These are phyloP conservation scores for Drosophila asahinai DNA, from an alignment of 1,140 invertebrate genomes.

Conservation along the genomic window DNA sequence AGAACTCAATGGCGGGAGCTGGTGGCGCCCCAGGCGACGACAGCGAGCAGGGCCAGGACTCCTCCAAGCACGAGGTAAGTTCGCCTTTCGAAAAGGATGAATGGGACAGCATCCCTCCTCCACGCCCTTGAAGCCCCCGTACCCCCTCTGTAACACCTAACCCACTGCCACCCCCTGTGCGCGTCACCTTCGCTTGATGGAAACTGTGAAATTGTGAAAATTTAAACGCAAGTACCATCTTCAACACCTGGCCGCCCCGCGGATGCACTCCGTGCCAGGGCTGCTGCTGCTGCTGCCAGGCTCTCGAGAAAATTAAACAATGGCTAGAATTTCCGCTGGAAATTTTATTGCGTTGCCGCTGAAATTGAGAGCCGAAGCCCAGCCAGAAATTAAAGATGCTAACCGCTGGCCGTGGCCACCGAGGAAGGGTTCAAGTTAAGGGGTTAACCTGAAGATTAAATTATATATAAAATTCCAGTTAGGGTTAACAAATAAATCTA, in stretches of 20 bases:
- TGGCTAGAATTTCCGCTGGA: conserved; percentile 29
- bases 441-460: no score
- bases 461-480: no score
- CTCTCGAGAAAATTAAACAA: conserved; percentile 47
- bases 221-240: conserved; percentile 50
- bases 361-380: conserved; percentile 18
- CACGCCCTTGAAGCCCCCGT: not conserved
- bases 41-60: conserved; percentile 72
- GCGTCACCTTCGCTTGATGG: not conserved
- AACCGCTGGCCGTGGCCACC: not conserved
- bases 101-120: conserved; percentile 2
- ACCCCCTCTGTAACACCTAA: not conserved
- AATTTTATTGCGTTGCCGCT: conserved; percentile 49
- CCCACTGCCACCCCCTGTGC: no score
- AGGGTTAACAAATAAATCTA: no score
- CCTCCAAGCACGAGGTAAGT: conserved; percentile 71
- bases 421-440: not conserved
- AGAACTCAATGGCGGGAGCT: conserved; percentile 44
- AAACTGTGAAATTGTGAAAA: conserved; percentile 47
- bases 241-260: not conserved
- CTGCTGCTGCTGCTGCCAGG: not conserved
- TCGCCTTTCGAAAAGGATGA: conserved; percentile 15
- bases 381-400: conserved; percentile 3
- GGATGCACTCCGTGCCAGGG: conserved; percentile 12
- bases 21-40: conserved; percentile 61